Evolutionary conservation across 2,113 vertebrate genomes (phyloP).

Genomic region (Ariopsis seemanni): DNA sequence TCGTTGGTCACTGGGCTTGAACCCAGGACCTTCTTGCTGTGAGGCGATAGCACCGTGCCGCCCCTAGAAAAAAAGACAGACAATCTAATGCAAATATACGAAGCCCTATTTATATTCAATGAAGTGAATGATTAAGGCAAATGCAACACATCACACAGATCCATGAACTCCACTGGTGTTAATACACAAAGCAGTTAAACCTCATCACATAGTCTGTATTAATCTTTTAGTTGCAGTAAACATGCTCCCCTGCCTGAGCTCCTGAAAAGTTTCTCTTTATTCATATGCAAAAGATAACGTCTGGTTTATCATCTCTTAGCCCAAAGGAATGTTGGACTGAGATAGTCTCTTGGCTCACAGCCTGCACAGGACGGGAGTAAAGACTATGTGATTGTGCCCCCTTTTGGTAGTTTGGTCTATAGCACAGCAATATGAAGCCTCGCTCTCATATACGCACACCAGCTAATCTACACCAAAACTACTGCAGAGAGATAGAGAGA

Average conservation of each 20-base stretch:
- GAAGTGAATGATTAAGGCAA: background rate
- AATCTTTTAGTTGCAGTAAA: constrained; percentile 24
- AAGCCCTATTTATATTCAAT: background rate
- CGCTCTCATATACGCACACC: background rate
- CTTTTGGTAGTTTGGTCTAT: constrained; percentile 46
- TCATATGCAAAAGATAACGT: constrained; percentile 35
- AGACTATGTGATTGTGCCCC: constrained; percentile 50
- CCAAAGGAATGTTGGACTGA: constrained; percentile 48
- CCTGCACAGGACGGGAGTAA: background rate
- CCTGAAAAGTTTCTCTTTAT: constrained; percentile 49
- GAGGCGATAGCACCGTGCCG: too few relatives aligned
- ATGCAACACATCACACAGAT: constrained; percentile 8
- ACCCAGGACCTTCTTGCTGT: too few relatives aligned
- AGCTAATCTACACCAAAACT: background rate
- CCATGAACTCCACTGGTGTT: constrained; percentile 15
- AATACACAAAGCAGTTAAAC: constrained; percentile 32
- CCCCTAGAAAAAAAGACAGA: too few relatives aligned
- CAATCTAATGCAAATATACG: background rate
- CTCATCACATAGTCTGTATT: constrained; percentile 18
- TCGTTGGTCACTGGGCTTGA: too few relatives aligned
- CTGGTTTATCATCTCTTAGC: constrained; percentile 39
- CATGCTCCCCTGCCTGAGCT: constrained; percentile 4
- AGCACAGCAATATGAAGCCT: background rate
- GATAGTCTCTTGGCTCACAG: background rate
- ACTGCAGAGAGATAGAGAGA: background rate